Evolutionary conservation across 2,888 invertebrate genomes (phyloP), one percentile per base, ranked within the genome.

Genomic region (Neria commutata): DNA sequence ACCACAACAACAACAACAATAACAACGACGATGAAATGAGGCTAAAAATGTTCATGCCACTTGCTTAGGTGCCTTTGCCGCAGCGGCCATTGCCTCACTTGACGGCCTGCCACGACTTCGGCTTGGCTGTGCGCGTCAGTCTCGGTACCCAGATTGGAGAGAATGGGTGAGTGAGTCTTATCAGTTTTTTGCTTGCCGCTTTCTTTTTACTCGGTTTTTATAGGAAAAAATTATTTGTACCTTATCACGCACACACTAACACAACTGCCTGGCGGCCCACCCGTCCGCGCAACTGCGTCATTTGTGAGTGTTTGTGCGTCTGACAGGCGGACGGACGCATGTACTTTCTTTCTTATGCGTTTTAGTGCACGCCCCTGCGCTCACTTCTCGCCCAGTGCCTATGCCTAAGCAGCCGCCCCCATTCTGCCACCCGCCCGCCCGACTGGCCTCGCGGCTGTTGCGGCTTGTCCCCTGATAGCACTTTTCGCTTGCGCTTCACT

Each of bases 201-300:
- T n/a, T n/a, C n/a, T n/a, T n/a, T n/a, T n/a, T n/a, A n/a, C n/a
- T n/a, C n/a, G n/a, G n/a, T n/a, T n/a, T n/a, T 54, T 54, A 54
- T 70, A 67, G 72, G 65, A 71, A 72, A 75, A 73, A 72, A 72
- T 56, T 67, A 73, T 73, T 75, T 71, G 70, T 73, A 66, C 71
- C 75, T 73, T 73, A 73, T 73, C 72, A 73, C 65, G 65, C 51
- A 40, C 24, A 49, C 66, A 67, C 64, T 66, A 64, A 65, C 71
- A 47, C 25, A 25, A 24, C 6, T 3, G 5, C 17, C 24, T 54
- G 21, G 21, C 23, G 3, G n/a, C 14, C 21, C 37, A 14, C 19
- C 42, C 11, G 21, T 6, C 48, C 25, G 51, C 34, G 68, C 72
- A 72, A 73, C 74, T 75, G 74, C 70, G 73, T n/a, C n/a, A 73